Evolutionary conservation across 2,113 vertebrate genomes (phyloP), one percentile per base, ranked within the genome.

Genomic region (Leptodactylus fuscus): DNA sequence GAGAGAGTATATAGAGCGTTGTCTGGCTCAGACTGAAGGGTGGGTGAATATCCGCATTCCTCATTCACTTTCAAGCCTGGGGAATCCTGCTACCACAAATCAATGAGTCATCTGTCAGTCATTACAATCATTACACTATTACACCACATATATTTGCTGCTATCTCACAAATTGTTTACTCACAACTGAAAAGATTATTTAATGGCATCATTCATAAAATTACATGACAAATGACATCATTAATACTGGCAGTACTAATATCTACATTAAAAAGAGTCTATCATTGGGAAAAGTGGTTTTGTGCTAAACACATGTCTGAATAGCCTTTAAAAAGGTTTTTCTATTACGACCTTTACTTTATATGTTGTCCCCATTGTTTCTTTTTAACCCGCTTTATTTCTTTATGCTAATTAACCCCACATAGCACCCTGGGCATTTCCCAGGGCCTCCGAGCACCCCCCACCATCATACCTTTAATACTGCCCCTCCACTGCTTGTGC

Each of bases 61-160:
- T 93, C 91, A 91, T 90, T 88, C 91, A 92, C 91, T 91, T 88
- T 92, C 92, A 92, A 92, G 91, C 92, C 90, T 92, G 91, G 91
- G 91, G 90, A 90, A 87, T 89, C 90, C 91, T 91, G 90, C 92
- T 93, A 91, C 91, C 92, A 93, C 82, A 92, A 93, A 92, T 92
- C 91, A 93, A 92, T 92, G 90, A 93, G 88, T 92, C 87, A 92
- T 88, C 91, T 90, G 91, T 92, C 74, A 91, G 88, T 92, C 87
- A 89, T 90, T 91, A 90, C 91, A 87, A 32, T 76, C 15, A 16
- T 55, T 80, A 62, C 36, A 80, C 76, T 58, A 53, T 58, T 41
- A 77, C 90, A 55, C 87, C 82, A 88, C 86, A 89, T 81, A 90
- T 87, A 90, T 89, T 48, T 48, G 41, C 44, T 75, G 44, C n/a